These are phyloP conservation scores for Sesia bembeciformis DNA, from an alignment of 2,888 invertebrate genomes.

Conservation along the genomic window DNA sequence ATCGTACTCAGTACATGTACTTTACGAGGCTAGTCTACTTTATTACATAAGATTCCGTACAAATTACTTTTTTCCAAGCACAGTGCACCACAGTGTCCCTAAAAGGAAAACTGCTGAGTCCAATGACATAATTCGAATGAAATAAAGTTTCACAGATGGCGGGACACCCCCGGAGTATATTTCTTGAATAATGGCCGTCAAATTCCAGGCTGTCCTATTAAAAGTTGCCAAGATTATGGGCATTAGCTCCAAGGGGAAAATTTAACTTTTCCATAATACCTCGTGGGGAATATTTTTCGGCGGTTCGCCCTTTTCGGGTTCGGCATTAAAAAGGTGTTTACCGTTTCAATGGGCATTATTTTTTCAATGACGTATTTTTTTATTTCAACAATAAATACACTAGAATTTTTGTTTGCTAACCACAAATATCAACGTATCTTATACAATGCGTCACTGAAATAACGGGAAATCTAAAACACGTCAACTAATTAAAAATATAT, in stretches of 20 bases:
- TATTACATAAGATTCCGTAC: too few relatives aligned
- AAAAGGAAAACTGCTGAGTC: slow-evolving; percentile 10
- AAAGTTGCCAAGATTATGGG: slow-evolving; percentile 69
- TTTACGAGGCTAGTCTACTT: too few relatives aligned
- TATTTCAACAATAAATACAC: too few relatives aligned
- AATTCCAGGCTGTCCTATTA: slow-evolving; percentile 65
- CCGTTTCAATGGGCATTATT: not conserved
- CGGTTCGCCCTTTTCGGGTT: slow-evolving; percentile 10
- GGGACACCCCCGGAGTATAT: slow-evolving; percentile 47
- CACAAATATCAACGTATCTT: too few relatives aligned
- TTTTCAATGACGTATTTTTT: too few relatives aligned
- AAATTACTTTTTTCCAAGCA: not conserved
- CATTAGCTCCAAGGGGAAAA: slow-evolving; percentile 58
- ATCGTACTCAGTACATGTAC: too few relatives aligned
- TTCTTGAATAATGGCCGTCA: slow-evolving; percentile 66
- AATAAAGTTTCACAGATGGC: slow-evolving; percentile 50
- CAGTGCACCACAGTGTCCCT: not conserved
- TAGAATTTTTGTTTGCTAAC: too few relatives aligned
- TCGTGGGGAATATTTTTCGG: slow-evolving; percentile 23
- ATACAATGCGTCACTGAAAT: too few relatives aligned
- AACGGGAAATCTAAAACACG: too few relatives aligned
- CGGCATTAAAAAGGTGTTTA: slow-evolving; percentile 14
- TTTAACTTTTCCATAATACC: slow-evolving; percentile 56
- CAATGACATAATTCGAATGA: slow-evolving; percentile 36
- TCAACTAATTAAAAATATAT: too few relatives aligned